These are phyloP conservation scores for Microtus montanus DNA, from an alignment of 2,113 vertebrate species.

Conservation along the genomic window DNA sequence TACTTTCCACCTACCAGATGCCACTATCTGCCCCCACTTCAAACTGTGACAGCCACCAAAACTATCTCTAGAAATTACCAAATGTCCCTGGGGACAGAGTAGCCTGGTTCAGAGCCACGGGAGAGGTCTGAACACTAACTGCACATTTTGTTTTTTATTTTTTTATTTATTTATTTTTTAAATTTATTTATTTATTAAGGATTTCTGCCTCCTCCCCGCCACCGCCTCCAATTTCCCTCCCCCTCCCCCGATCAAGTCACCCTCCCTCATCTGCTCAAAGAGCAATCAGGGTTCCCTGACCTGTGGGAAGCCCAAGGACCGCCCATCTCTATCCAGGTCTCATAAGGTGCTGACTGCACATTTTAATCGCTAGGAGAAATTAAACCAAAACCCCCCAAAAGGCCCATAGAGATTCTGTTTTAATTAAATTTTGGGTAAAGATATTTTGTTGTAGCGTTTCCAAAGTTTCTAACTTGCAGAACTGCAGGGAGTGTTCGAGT, in stretches of 20 bases:
- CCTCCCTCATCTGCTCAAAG: too few species aligned
- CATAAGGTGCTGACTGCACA: neutral
- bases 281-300: too few species aligned
- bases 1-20: neutral
- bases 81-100: neutral
- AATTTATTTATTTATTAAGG: too few species aligned
- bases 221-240: too few species aligned
- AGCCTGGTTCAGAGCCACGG: neutral
- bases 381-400: neutral
- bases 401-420: neutral
- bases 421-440: neutral
- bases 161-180: too few species aligned
- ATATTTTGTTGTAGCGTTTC: slow-evolving; percentile 7
- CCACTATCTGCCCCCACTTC: neutral
- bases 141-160: too few species aligned
- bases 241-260: too few species aligned
- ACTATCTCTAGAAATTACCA: neutral
- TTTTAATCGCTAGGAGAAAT: slow-evolving; percentile 21
- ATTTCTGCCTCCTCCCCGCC: too few species aligned
- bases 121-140: neutral
- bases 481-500: neutral
- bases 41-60: neutral
- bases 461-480: neutral
- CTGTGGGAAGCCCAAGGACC: too few species aligned
- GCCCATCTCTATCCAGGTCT: too few species aligned